These are phyloP conservation scores for Oscheius onirici DNA, from an alignment of 2,888 invertebrate genomes.

Conservation along the genomic window DNA sequence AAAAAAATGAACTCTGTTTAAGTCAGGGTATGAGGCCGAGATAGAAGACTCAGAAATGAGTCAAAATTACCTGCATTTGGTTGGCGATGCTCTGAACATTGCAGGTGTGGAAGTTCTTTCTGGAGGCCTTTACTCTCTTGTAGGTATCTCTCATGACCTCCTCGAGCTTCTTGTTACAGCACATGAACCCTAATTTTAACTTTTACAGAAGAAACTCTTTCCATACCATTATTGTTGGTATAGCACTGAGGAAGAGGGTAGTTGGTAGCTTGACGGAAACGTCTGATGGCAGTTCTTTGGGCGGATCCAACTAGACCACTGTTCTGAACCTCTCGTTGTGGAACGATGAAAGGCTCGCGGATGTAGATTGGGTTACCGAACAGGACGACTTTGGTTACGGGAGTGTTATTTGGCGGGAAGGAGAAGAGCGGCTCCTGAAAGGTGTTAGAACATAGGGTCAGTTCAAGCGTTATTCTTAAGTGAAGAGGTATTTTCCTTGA, in stretches of 20 bases:
- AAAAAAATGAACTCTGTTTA: neutral
- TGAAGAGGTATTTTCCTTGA: too few relatives aligned
- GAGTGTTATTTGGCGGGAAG: slow-evolving; percentile 54
- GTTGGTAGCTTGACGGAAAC: slow-evolving; percentile 15
- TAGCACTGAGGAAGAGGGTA: slow-evolving; percentile 67
- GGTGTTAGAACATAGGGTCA: too few relatives aligned
- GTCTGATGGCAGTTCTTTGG: slow-evolving; percentile 2
- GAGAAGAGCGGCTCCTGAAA: slow-evolving; percentile 38
- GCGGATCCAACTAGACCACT: neutral
- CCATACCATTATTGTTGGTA: slow-evolving; percentile 60
- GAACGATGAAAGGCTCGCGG: slow-evolving; percentile 51
- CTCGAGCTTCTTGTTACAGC: slow-evolving; percentile 66
- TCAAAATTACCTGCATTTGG: slow-evolving; percentile 44
- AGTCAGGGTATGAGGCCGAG: neutral
- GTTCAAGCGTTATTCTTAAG: neutral
- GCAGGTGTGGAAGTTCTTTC: slow-evolving; percentile 50
- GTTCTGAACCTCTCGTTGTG: slow-evolving; percentile 38
- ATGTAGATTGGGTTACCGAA: slow-evolving; percentile 55
- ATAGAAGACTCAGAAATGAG: neutral
- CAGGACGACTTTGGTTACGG: slow-evolving; percentile 51
- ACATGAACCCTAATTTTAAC: slow-evolving; percentile 61
- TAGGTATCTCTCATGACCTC: slow-evolving; percentile 58
- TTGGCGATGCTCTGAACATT: slow-evolving; percentile 64
- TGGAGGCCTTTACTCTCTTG: slow-evolving; percentile 31
- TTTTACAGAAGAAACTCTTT: neutral